These are phyloP conservation scores for zebrafish (Danio rerio) DNA, from an alignment of 2,113 vertebrate species.

Conservation along the genomic window GRCz12tu NC_133186.1:45592501-45593000, in stretches of 20 bases:
- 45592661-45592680: neutral
- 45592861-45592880: slow-evolving; percentile 33
- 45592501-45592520: too few relatives aligned
- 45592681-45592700: neutral
- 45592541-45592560: too few relatives aligned
- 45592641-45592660: neutral
- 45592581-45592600: too few relatives aligned
- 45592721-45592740: neutral
- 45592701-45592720: neutral
- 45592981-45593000: neutral
- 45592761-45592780: neutral
- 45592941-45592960: slow-evolving; percentile 1
- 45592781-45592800: neutral
- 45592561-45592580: too few relatives aligned
- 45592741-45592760: neutral
- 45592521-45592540: too few relatives aligned
- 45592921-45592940: slow-evolving; percentile 22
- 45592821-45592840: slow-evolving; percentile 37
- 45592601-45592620: too few relatives aligned
- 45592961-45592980: neutral
- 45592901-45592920: slow-evolving; percentile 26
- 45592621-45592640: too few relatives aligned
- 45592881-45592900: slow-evolving; percentile 31
- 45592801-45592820: slow-evolving; percentile 15
- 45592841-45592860: neutral